Evolutionary conservation across 2,888 invertebrate species (phyloP).

Genomic region (Lasioglossum calceatum): DNA sequence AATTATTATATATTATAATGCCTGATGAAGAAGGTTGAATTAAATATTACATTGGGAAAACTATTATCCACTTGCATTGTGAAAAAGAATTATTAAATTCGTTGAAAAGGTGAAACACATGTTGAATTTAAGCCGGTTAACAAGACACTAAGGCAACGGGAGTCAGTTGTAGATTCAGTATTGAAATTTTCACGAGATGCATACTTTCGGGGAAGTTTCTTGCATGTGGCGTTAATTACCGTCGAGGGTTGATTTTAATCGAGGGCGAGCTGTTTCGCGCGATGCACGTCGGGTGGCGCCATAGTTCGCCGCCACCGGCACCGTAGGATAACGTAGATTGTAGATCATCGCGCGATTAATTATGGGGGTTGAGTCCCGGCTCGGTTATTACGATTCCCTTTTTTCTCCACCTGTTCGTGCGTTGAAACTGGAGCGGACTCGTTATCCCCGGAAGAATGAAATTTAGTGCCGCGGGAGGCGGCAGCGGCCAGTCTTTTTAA

Average conservation of each 20-base stretch:
- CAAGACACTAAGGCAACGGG: too few species aligned
- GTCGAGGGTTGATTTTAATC: not conserved
- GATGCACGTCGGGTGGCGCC: constrained; percentile 25
- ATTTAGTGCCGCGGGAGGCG: constrained; percentile 19
- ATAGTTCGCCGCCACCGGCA: not conserved
- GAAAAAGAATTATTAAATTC: too few species aligned
- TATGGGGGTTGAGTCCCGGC: constrained; percentile 14
- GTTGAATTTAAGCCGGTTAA: too few species aligned
- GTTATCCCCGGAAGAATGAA: constrained; percentile 20
- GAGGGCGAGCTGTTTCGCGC: not conserved
- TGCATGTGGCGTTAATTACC: not conserved
- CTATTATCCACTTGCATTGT: too few species aligned
- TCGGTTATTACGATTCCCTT: constrained; percentile 21
- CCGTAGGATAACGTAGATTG: constrained; percentile 32
- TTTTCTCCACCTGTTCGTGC: constrained; percentile 10
- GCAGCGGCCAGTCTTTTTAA: constrained; percentile 11
- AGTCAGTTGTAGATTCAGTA: too few species aligned
- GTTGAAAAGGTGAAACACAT: too few species aligned
- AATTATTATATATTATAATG: too few species aligned
- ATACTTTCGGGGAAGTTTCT: too few species aligned
- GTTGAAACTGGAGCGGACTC: constrained; percentile 7
- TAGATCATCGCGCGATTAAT: constrained; percentile 39
- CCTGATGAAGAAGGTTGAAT: too few species aligned
- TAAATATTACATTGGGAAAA: too few species aligned
- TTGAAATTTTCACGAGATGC: not conserved